phyloP scores from a whole-genome alignment of 2,113 vertebrate genomes.

The Gymnobelideus leadbeateri region DNA sequence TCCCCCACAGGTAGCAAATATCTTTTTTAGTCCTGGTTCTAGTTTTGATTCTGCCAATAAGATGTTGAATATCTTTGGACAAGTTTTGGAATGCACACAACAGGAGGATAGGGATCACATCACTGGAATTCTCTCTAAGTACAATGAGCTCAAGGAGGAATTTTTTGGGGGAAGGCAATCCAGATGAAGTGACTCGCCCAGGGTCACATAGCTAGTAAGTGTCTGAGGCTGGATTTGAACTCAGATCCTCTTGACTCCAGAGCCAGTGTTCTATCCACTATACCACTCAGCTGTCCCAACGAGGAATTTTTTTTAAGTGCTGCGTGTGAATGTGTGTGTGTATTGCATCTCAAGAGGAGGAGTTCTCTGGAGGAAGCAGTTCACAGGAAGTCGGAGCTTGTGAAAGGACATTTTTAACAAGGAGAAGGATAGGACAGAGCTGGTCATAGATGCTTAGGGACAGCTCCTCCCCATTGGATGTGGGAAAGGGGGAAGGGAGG shows the following conservation, averaged over 20 bases:
- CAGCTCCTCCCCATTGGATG: not conserved
- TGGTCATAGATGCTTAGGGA: not conserved
- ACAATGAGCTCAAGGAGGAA: not conserved
- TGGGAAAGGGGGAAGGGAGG: not conserved
- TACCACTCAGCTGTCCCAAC: not conserved
- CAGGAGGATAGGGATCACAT: not conserved
- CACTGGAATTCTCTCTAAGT: not conserved
- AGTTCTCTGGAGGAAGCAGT: not conserved
- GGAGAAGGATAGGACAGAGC: not conserved
- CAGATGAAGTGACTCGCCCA: not conserved
- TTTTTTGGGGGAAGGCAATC: not conserved
- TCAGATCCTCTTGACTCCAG: not conserved
- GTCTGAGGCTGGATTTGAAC: not conserved
- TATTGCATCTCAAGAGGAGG: not conserved
- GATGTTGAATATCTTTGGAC: not conserved
- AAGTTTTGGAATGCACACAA: no score
- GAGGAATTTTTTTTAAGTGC: not conserved
- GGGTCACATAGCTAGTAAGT: not conserved
- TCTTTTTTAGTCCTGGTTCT: not conserved
- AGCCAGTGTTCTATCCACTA: no score
- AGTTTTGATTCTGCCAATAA: not conserved
- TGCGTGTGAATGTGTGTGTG: not conserved
- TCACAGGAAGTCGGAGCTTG: not conserved
- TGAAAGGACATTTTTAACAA: not conserved
- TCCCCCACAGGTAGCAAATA: not conserved